A percentile compares a stretch with the other conserved stretches of the same genome.
Evolutionary conservation across 2,113 vertebrate genomes (phyloP).

Genomic region (Charadrius vociferus): DNA sequence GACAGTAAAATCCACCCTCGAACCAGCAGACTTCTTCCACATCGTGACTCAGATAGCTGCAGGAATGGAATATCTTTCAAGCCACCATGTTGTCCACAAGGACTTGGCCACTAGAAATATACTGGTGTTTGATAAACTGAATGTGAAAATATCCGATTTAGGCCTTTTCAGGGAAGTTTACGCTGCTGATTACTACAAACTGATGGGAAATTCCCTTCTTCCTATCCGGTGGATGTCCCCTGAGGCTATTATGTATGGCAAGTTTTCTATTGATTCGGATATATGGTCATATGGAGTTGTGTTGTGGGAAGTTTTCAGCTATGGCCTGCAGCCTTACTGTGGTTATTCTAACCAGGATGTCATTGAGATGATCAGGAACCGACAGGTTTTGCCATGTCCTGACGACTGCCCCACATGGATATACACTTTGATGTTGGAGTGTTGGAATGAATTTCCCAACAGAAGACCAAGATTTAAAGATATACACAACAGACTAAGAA

Average conservation of each 20-base stretch:
- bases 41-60: constrained; percentile 91
- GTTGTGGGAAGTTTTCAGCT: constrained; percentile 97
- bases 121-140: constrained; percentile 91
- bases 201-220: constrained; percentile 86
- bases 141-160: constrained; percentile 91
- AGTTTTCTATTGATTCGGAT: constrained; percentile 94
- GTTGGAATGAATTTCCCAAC: constrained; percentile 92
- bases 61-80: constrained; percentile 96
- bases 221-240: constrained; percentile 98
- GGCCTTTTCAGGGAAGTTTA: constrained; percentile 96
- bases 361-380: constrained; percentile 91
- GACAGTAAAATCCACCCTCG: constrained; percentile 90
- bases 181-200: constrained; percentile 93
- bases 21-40: constrained; percentile 92
- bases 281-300: constrained; percentile 96
- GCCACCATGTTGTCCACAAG: constrained; percentile 92
- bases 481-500: constrained; percentile 89
- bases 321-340: constrained; percentile 95
- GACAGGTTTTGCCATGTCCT: constrained; percentile 90
- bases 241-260: constrained; percentile 93
- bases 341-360: constrained; percentile 98
- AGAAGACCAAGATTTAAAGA: constrained; percentile 95
- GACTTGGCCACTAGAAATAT: constrained; percentile 95
- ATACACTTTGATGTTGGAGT: constrained; percentile 94
- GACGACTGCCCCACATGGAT: constrained; percentile 95